A percentile compares a stretch with the other conserved stretches of the same genome.
Evolutionary conservation across 2,888 invertebrate genomes (phyloP).

Genomic region (Drosophila testacea): DNA sequence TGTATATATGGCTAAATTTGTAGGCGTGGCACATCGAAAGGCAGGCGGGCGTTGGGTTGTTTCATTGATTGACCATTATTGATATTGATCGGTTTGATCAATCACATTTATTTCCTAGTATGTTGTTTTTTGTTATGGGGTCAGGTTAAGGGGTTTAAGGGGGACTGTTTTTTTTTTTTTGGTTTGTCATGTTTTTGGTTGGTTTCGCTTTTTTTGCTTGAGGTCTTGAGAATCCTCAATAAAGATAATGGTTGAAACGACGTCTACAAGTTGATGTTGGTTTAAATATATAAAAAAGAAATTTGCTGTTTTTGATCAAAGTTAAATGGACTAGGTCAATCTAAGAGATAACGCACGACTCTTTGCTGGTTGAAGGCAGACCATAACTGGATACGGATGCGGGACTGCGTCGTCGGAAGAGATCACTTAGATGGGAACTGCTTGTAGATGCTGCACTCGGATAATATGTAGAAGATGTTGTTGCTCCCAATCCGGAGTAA

Average conservation of each 20-base stretch:
- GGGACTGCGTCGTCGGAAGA: constrained; percentile 82
- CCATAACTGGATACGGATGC: constrained; percentile 53
- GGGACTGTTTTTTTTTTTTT: not conserved
- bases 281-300: constrained; percentile 62
- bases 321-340: constrained; percentile 22
- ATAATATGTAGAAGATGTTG: constrained; percentile 43
- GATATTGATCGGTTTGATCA: constrained; percentile 2
- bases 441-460: constrained; percentile 47
- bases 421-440: constrained; percentile 75
- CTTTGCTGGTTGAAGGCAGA: constrained; percentile 81
- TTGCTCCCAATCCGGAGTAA: constrained; percentile 39
- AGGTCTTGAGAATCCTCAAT: constrained; percentile 52
- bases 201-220: constrained; percentile 49
- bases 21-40: constrained; percentile 69
- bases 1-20: constrained; percentile 37
- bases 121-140: constrained; percentile 29
- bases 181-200: constrained; percentile 36
- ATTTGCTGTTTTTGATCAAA: constrained; percentile 52
- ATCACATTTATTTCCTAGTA: constrained; percentile 23
- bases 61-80: constrained; percentile 25
- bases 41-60: constrained; percentile 20
- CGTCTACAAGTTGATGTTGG: constrained; percentile 50
- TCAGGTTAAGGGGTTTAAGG: not conserved
- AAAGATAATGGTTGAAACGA: constrained; percentile 70
- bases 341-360: constrained; percentile 84